Base-by-base conservation (phyloP, 2,797 vertebrate species). In the Clarias pachynema region DNA sequence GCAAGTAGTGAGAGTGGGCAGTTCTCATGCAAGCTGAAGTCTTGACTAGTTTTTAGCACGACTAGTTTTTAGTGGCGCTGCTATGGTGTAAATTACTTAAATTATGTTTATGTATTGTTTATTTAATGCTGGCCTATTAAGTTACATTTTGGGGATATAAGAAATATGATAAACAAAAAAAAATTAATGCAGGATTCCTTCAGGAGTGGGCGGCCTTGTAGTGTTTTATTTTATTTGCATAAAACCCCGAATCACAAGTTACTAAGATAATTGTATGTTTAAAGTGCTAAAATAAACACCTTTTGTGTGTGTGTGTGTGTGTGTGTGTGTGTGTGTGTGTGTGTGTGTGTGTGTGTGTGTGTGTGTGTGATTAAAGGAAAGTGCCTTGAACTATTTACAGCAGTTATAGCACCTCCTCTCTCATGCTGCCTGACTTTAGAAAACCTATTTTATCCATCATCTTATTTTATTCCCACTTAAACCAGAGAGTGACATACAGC, bases 191-290 rank as follows among this genome's bases (percentile, higher is more conserved):
- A 75, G 18, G 70, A 74, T 53, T 75, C 49, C 16, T 31, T 29
- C 5, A 56, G 44, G 24, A 26, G 16, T 31, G 18, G 49, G 26
- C 34, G 53, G 8, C 44, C 1, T 20, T 53, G 8, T 73, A 85
- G 79, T 10, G 16, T 31, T 57, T 62, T 74, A 62, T 78, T 24
- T 15, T 5, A 62, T 79, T 79, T 62, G 34, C 77, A 79, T 18
- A 40, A 44, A 40, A 29, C n/a, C n/a, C 24, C 15, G 18, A 63
- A 75, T 29, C 40, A 5, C 15, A 44, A 59, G 20, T 31, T 74
- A 74, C 15, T 16, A 53, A 74, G 72, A 29, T 72, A 15, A 12
- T 72, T 15, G 24, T 44, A 12, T 44, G 5, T 37, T 37, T 69
- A 34, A 34, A 9, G 1, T 37, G 68, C 34, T 57, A 31, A 57